Conservation (phyloP, 2,113 vertebrate genomes). For the Tympanuchus pallidicinctus region DNA sequence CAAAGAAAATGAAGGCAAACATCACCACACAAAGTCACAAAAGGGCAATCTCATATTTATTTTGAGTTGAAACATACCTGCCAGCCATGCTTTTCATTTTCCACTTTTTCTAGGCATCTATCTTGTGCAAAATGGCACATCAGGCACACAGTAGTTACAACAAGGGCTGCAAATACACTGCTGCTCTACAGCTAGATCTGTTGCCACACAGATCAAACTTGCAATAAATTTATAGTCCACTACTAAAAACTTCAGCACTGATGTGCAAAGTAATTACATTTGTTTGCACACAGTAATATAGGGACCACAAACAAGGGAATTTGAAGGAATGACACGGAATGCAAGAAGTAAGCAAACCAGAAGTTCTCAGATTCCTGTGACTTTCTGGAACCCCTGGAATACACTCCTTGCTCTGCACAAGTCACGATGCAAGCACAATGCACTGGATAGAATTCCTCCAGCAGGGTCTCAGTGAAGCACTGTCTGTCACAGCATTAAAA, state of each 20-base stretch:
- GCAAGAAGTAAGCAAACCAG: neutral
- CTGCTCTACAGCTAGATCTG: neutral
- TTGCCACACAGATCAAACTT: neutral
- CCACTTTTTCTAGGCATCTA: neutral
- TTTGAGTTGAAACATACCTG: neutral
- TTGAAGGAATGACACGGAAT: neutral
- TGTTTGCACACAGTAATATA: neutral
- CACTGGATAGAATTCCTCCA: neutral
- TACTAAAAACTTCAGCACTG: neutral
- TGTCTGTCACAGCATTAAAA: neutral
- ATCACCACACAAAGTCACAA: neutral
- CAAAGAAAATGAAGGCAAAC: neutral
- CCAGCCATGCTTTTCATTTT: neutral
- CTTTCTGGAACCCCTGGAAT: neutral
- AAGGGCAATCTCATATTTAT: neutral
- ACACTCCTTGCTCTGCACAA: neutral
- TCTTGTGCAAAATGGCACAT: neutral
- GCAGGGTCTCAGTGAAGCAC: neutral
- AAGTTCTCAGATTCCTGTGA: neutral
- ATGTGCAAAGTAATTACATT: neutral
- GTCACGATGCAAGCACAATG: fast-evolving
- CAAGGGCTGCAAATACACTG: neutral
- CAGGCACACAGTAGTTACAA: neutral
- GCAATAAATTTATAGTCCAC: neutral
- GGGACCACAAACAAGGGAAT: neutral